Conservation (phyloP, 2,888 invertebrate genomes). For the Drosophila algonquin region DNA sequence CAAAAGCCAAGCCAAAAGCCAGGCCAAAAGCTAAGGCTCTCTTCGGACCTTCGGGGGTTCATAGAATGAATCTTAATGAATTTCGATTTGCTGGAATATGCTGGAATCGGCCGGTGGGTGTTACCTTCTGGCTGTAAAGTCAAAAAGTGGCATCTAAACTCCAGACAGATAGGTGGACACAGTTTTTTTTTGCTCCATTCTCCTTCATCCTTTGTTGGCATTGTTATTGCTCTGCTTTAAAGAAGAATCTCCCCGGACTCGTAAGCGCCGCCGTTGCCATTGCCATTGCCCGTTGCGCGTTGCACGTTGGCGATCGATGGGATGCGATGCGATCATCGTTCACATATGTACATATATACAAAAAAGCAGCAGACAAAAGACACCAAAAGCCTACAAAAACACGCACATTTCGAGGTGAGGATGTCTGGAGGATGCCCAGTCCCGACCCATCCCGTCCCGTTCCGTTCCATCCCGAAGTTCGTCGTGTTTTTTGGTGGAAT, state of each 20-base stretch:
- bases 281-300: slow-evolving; percentile 38
- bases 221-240: slow-evolving; percentile 47
- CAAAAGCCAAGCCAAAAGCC: slow-evolving; percentile 12
- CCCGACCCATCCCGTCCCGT: too few relatives aligned
- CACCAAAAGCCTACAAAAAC: slow-evolving; percentile 7
- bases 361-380: slow-evolving; percentile 1
- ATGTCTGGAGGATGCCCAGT: slow-evolving; percentile 34
- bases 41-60: slow-evolving; percentile 31
- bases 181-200: slow-evolving; percentile 14
- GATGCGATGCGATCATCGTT: slow-evolving; percentile 32
- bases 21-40: slow-evolving; percentile 45
- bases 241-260: background rate
- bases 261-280: slow-evolving; percentile 60
- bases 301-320: slow-evolving; percentile 49
- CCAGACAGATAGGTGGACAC: slow-evolving; percentile 79
- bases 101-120: slow-evolving; percentile 80
- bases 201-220: slow-evolving; percentile 41
- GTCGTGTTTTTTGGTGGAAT: slow-evolving; percentile 30
- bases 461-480: too few relatives aligned
- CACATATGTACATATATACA: slow-evolving; percentile 33
- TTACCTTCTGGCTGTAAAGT: slow-evolving; percentile 82
- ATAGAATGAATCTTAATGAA: slow-evolving; percentile 77
- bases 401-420: slow-evolving; percentile 50
- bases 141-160: slow-evolving; percentile 79
- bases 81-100: slow-evolving; percentile 67